Base-by-base conservation (phyloP, 1,140 invertebrate species). In the Drosophila prosaltans region DNA sequence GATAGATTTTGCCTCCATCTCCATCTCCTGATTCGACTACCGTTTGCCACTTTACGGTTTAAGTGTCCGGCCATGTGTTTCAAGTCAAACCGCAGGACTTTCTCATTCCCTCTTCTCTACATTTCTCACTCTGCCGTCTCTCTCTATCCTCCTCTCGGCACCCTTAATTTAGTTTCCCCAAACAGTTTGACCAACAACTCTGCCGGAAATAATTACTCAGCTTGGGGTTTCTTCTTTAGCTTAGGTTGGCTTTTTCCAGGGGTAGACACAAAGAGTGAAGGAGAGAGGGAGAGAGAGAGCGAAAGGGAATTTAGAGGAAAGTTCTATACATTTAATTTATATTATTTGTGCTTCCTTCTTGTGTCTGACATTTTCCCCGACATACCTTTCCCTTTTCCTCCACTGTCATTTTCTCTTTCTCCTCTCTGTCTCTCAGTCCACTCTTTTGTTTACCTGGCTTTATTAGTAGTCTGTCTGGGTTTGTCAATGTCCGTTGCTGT, bases 21-120 rank as follows among this genome's bases (percentile, higher is more conserved):
- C 63, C 48, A 40, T 55, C 32, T 59, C 61, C 1, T 9, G 11
- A 11, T 30, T 51, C 45, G 45, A 51, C 45, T 21, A 45, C 40
- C 69, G 75, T 79, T 86, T 81, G 82, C 72, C 80, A 73, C 67
- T 68, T 75, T 70, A 65, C 45, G 82, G 79, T 69, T 82, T 77
- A 88, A 86, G 80, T 89, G 83, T 89, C 84, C 84, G 83, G 84
- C 84, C 83, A 89, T 88, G 83, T 88, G 83, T 80, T 88, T 80
- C 84, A 86, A 51, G 84, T 62, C 83, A 80, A 88, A 80, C 83
- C 83, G 80, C 83, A 88, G 74, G 72, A 77, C 74, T 36, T 36
- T 36, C 32, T 74, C 66, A 28, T 28, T 26, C 39, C 28, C 10
- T 24, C 45, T 51, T 61, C 41, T 21, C 24, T 5, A 26, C 40